Conservation (phyloP, 2,888 invertebrate species). For the Drosophila flavopinicola region DNA sequence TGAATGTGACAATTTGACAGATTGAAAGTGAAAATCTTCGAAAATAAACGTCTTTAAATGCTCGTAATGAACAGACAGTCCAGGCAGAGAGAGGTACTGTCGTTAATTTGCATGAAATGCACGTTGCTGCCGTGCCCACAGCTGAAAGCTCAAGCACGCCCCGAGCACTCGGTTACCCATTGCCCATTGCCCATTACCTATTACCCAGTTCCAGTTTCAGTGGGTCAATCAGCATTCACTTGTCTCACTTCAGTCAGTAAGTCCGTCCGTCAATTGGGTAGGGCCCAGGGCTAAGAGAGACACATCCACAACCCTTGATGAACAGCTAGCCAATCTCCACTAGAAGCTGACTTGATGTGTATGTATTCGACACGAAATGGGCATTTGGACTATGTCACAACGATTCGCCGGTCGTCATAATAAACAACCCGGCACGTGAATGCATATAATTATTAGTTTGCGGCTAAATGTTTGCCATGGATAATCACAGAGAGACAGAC, state of each 20-base stretch:
- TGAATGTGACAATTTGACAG: conserved; percentile 74
- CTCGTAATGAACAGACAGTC: conserved; percentile 38
- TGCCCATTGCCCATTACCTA: conserved; percentile 22
- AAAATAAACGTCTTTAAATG: conserved; percentile 65
- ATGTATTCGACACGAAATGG: conserved; percentile 7
- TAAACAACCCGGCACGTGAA: conserved; percentile 34
- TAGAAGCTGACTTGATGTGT: conserved; percentile 7
- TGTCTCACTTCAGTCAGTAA: conserved; percentile 60
- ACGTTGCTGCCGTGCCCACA: conserved; percentile 53
- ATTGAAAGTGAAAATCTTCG: conserved; percentile 72
- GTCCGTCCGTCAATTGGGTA: conserved; percentile 27
- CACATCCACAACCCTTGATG: not conserved
- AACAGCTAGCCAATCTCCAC: conserved; percentile 7
- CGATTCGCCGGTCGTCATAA: conserved; percentile 31
- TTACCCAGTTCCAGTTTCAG: conserved; percentile 36
- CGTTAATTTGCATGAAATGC: conserved; percentile 77
- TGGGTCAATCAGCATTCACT: conserved; percentile 78
- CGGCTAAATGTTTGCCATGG: conserved; percentile 44
- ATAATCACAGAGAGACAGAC: conserved; percentile 30
- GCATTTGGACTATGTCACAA: conserved; percentile 23
- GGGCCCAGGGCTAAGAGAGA: conserved; percentile 31
- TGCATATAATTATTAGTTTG: conserved; percentile 54
- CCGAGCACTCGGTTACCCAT: conserved; percentile 27
- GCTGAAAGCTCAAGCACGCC: conserved; percentile 36
- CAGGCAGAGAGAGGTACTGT: conserved; percentile 39